phyloP scores from a whole-genome alignment of 1,140 invertebrate species.

The Vanessa atalanta region DNA sequence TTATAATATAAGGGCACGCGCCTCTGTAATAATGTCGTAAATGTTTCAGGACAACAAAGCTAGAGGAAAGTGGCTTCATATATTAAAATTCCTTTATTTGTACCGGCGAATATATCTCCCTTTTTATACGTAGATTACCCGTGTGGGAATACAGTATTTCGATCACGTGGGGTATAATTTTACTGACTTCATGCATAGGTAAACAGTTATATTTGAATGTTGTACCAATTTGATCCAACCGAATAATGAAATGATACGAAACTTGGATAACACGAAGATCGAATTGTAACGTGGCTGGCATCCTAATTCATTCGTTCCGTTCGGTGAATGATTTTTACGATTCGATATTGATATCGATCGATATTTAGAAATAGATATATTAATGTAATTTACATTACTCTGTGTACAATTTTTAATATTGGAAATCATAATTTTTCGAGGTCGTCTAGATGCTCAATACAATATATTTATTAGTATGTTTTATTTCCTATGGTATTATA shows the following conservation, averaged over 20 bases:
- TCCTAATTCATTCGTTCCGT: constrained; percentile 15
- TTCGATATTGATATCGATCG: too few species aligned
- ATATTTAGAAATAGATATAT: too few species aligned
- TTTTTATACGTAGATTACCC: constrained; percentile 51
- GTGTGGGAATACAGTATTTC: constrained; percentile 42
- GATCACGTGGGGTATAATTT: constrained; percentile 48
- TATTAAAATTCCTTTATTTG: constrained; percentile 65
- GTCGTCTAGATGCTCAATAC: too few species aligned
- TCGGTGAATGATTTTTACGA: neutral
- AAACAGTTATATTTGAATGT: constrained; percentile 37
- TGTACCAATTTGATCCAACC: constrained; percentile 23
- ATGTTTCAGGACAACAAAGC: constrained; percentile 57
- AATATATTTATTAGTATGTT: too few species aligned
- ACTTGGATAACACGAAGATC: constrained; percentile 13
- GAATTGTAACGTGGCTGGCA: constrained; percentile 19
- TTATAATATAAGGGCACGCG: constrained; percentile 57
- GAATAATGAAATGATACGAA: constrained; percentile 26
- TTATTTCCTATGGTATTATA: too few species aligned
- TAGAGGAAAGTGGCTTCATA: constrained; percentile 50
- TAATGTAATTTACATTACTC: too few species aligned
- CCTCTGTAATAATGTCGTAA: constrained; percentile 66
- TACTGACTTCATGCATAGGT: constrained; percentile 36
- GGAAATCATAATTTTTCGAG: too few species aligned
- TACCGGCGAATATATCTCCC: constrained; percentile 48
- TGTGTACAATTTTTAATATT: too few species aligned